These are phyloP conservation scores for Channa argus DNA, from an alignment of 2,113 vertebrate species.

Conservation along the genomic window DNA sequence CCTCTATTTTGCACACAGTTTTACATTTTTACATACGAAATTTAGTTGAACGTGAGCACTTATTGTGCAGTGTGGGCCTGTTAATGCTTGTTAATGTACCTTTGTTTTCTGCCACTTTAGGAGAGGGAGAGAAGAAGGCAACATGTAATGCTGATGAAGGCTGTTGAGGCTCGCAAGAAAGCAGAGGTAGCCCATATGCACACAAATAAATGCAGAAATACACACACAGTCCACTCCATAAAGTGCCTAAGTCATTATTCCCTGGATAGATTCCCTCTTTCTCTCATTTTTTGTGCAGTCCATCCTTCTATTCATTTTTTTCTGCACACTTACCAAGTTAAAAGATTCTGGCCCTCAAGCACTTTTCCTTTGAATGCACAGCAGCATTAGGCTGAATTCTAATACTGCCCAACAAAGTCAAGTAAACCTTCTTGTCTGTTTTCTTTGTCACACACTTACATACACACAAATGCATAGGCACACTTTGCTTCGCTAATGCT, in stretches of 20 bases:
- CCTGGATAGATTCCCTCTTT: constrained; percentile 52
- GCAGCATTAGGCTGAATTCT: constrained; percentile 77
- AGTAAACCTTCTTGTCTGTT: constrained; percentile 66
- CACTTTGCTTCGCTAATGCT: constrained; percentile 60
- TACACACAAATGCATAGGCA: constrained; percentile 25
- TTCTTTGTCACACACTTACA: constrained; percentile 32
- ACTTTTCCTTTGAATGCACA: constrained; percentile 76
- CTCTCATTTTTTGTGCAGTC: constrained; percentile 51
- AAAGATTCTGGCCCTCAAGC: constrained; percentile 77
- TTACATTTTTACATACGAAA: constrained; percentile 64
- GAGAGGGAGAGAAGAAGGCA: constrained; percentile 97
- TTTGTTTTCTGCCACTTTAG: constrained; percentile 86
- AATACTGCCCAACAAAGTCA: constrained; percentile 76
- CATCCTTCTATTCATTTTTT: constrained; percentile 57
- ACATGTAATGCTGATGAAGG: constrained; percentile 99
- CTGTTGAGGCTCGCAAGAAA: constrained; percentile 98
- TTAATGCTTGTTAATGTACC: constrained; percentile 74
- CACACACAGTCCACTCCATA: constrained; percentile 54
- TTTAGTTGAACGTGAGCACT: constrained; percentile 56
- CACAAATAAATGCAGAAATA: constrained; percentile 55
- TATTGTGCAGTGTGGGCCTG: constrained; percentile 44
- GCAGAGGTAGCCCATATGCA: constrained; percentile 90
- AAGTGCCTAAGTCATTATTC: constrained; percentile 66
- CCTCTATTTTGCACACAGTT: constrained; percentile 75
- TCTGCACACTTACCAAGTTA: constrained; percentile 70